phyloP scores from a whole-genome alignment of 2,113 vertebrate genomes.

The Aegithalos caudatus region DNA sequence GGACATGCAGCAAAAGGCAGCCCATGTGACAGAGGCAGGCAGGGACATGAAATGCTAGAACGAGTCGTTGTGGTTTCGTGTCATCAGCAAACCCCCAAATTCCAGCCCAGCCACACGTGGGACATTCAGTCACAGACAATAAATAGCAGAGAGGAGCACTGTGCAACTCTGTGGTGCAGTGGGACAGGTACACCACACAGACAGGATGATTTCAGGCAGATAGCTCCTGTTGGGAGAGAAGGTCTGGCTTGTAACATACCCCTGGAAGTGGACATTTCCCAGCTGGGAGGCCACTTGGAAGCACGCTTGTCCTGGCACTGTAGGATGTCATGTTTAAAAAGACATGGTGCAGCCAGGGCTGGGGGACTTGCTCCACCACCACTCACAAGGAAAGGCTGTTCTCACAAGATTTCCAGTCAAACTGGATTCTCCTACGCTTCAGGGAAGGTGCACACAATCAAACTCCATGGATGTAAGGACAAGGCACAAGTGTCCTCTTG shows the following conservation, averaged over 20 bases:
- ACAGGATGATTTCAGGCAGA: not conserved
- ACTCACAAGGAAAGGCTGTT: not conserved
- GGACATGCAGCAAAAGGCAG: not conserved
- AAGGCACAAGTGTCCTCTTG: not conserved
- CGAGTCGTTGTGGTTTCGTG: not conserved
- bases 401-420: constrained; percentile 17
- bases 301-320: not conserved
- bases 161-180: not conserved
- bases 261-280: not conserved
- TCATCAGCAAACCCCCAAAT: not conserved
- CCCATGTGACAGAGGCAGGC: not conserved
- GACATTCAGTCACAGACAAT: not conserved
- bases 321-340: not conserved
- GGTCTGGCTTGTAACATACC: not conserved
- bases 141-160: not conserved
- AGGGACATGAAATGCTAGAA: not conserved
- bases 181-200: not conserved
- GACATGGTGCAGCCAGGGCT: not conserved
- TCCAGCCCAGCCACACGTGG: not conserved
- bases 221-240: not conserved
- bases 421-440: not conserved
- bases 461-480: not conserved
- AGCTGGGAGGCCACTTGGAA: not conserved
- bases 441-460: not conserved
- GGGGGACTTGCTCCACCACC: not conserved